Evolutionary conservation across 2,113 vertebrate genomes (phyloP), one percentile per base, ranked within the genome.

Genomic region (Oncorhynchus clarkii): DNA sequence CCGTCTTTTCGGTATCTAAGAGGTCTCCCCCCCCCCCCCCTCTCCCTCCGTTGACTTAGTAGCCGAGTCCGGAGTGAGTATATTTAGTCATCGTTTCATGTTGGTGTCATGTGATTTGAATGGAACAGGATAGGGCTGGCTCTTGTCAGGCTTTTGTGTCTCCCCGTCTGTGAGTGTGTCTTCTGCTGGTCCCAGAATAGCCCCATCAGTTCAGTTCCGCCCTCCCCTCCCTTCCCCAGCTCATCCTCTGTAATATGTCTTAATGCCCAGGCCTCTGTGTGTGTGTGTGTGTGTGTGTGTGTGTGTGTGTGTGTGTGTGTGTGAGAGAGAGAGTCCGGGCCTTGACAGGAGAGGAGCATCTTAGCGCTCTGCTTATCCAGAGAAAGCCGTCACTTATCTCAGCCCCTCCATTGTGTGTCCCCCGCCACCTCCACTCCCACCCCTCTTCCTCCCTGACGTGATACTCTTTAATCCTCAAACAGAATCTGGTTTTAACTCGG

Each of bases 401-500:
- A 85, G 80, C 86, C 82, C 84, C 83, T 88, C 88, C 77, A 92
- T 92, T 92, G 89, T 45, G 39, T 45, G 39, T 87, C 39, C 65
- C 85, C 89, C 86, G 87, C 86, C 84, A 5, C 45, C 34, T 9
- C 34, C 39, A 16, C 60, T 31, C 14, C 31, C 88, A 84, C 88
- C 89, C 82, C 88, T 85, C 86, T 83, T 85, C 88, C 87, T 89
- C 87, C 87, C 82, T 84, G 88, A 90, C 77, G 78, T 85, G 86
- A 91, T 90, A 89, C 89, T 88, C 89, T 84, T 86, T 91, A 90
- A 95, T 94, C 93, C 90, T 93, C 93, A 92, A 95, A 93, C 92
- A 93, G 90, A 94, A 96, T 96, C 86, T 89, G 86, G 93, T 96
- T 97, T 90, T 88, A 93, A 94, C 91, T 96, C 91, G 0, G 9